Conservation (phyloP, 2,888 invertebrate species). For the Corbicula japonica region DNA sequence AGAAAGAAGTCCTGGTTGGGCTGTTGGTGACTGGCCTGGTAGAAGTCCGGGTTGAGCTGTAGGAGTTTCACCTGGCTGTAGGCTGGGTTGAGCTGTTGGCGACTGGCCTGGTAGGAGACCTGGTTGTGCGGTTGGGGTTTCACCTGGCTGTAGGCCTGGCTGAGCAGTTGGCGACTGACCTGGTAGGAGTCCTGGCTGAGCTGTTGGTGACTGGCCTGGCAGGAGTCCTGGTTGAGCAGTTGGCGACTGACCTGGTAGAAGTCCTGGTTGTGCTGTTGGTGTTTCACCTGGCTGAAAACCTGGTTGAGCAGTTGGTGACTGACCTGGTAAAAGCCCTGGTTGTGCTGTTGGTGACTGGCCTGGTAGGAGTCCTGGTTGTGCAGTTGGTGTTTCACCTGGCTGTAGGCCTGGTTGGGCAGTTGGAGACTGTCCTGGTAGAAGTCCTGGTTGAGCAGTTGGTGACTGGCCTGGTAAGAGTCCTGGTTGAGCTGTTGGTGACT, state of each 20-base stretch:
- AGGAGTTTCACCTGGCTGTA: slow-evolving; percentile 38
- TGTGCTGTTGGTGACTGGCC: slow-evolving; percentile 56
- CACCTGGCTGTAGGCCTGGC: slow-evolving; percentile 59
- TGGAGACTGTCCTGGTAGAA: slow-evolving; percentile 27
- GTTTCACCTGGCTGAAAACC: slow-evolving; percentile 25
- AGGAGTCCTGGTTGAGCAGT: slow-evolving; percentile 43
- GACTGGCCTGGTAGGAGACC: too few relatives aligned
- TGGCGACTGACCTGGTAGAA: slow-evolving; percentile 39
- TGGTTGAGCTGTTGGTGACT: slow-evolving; percentile 52
- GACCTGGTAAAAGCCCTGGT: slow-evolving; percentile 44
- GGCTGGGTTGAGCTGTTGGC: slow-evolving; percentile 52
- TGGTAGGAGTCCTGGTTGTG: slow-evolving; percentile 43
- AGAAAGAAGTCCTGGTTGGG: slow-evolving; percentile 46
- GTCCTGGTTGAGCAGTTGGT: slow-evolving; percentile 57
- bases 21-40: slow-evolving; percentile 50
- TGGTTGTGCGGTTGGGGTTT: slow-evolving; percentile 42
- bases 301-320: slow-evolving; percentile 51
- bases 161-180: slow-evolving; percentile 44
- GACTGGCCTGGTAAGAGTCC: slow-evolving; percentile 30
- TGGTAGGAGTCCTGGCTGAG: slow-evolving; percentile 22
- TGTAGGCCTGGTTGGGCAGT: slow-evolving; percentile 38
- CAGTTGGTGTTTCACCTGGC: slow-evolving; percentile 54
- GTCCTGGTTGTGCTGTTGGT: slow-evolving; percentile 47
- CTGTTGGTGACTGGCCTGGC: slow-evolving; percentile 44
- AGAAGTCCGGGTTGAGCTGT: slow-evolving; percentile 51